A percentile compares a stretch with the other conserved stretches of the same genome.
phyloP scores from a whole-genome alignment of 1,140 invertebrate genomes.

The Aporrectodea caliginosa region DNA sequence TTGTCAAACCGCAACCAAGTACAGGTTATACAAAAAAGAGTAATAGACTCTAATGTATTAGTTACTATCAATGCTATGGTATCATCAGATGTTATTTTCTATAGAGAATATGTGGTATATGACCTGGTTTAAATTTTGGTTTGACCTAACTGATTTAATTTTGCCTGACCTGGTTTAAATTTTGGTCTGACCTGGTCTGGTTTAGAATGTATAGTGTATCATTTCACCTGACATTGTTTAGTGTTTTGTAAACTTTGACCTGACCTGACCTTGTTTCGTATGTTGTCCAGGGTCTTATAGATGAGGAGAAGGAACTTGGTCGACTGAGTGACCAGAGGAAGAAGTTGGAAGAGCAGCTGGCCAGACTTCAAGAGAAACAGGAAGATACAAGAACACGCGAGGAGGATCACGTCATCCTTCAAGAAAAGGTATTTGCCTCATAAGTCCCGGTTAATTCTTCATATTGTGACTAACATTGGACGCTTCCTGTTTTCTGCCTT shows the following conservation, averaged over 20 bases:
- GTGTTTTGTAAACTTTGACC: background rate
- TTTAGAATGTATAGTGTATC: background rate
- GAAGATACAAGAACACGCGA: background rate
- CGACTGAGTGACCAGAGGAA: background rate
- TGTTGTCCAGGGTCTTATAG: background rate
- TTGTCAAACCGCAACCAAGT: too few relatives aligned
- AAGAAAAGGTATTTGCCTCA: background rate
- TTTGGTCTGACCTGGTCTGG: background rate
- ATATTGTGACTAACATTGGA: too few relatives aligned
- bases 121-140: background rate
- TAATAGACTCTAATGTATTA: too few relatives aligned
- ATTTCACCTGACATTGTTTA: background rate
- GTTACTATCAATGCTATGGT: too few relatives aligned
- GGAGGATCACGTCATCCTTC: background rate
- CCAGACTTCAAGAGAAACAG: background rate
- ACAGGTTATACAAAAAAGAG: too few relatives aligned
- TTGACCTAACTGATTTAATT: background rate
- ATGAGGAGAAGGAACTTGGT: background rate
- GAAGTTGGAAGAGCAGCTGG: background rate
- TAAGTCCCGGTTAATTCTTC: too few relatives aligned
- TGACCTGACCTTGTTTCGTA: background rate
- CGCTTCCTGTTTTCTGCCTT: too few relatives aligned
- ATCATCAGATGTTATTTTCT: too few relatives aligned
- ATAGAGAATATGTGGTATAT: too few relatives aligned
- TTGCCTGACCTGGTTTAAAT: background rate